Evolutionary conservation across 2,888 invertebrate species (phyloP).

Genomic region (Callyntrura guangdongensis): DNA sequence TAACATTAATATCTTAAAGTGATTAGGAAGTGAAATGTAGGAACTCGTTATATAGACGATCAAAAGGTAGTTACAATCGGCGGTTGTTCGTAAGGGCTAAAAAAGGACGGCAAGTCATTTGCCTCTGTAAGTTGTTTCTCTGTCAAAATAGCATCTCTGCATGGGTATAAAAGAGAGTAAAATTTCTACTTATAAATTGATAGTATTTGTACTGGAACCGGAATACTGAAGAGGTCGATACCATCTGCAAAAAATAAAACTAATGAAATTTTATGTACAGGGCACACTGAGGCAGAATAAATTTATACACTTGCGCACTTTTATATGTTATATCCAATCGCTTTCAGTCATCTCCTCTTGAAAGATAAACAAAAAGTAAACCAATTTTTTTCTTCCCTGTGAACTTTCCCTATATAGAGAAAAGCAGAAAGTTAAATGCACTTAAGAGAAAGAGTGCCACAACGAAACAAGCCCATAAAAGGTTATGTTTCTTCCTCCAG

Average conservation of each 20-base stretch:
- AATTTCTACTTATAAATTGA: slow-evolving; percentile 5
- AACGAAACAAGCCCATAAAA: slow-evolving; percentile 8
- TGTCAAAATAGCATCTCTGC: too few species aligned
- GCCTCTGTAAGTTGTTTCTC: neutral
- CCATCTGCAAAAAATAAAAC: neutral
- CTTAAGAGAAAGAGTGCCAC: neutral
- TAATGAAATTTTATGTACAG: slow-evolving; percentile 20
- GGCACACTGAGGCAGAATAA: slow-evolving; percentile 9
- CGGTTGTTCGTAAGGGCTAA: too few species aligned
- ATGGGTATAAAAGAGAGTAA: neutral
- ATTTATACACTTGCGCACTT: neutral
- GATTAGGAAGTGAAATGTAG: neutral
- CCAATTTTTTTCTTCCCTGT: slow-evolving; percentile 8
- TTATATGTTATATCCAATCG: neutral
- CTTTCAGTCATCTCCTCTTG: neutral
- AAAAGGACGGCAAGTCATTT: neutral
- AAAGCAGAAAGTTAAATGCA: slow-evolving; percentile 3
- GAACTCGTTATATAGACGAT: too few species aligned
- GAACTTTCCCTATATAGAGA: slow-evolving; percentile 48
- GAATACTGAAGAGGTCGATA: neutral
- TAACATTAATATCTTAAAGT: slow-evolving; percentile 12
- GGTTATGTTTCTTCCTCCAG: neutral
- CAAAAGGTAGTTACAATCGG: too few species aligned
- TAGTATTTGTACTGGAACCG: slow-evolving; percentile 5
- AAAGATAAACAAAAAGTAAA: slow-evolving; percentile 37